Evolutionary conservation across 2,888 invertebrate genomes (phyloP).

Genomic region (Diaprepes abbreviatus): DNA sequence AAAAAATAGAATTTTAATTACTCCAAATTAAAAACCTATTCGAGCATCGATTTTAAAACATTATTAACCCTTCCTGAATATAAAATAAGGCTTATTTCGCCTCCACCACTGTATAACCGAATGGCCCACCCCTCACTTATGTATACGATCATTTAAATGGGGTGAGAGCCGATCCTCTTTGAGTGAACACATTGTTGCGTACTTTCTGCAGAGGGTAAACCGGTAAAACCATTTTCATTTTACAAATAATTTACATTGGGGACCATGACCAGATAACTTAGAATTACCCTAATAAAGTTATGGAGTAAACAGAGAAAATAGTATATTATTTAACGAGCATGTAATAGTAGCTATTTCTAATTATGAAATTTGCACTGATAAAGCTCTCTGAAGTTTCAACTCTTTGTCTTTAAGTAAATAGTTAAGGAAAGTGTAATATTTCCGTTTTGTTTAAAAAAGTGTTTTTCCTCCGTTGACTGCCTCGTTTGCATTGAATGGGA

Average conservation of each 20-base stretch:
- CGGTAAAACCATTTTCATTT: conserved; percentile 7
- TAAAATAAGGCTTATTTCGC: conserved; percentile 5
- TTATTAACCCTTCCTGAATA: conserved; percentile 5
- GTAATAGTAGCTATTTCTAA: too few relatives aligned
- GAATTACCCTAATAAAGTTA: background rate
- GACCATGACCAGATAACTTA: background rate
- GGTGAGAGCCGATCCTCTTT: conserved; percentile 54
- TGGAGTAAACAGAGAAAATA: background rate
- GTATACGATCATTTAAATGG: conserved; percentile 62
- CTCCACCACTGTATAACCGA: conserved; percentile 27
- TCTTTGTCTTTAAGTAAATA: too few relatives aligned
- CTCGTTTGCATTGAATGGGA: too few relatives aligned
- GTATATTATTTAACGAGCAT: too few relatives aligned
- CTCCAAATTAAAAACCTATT: background rate
- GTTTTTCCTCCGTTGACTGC: too few relatives aligned
- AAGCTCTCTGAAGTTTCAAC: too few relatives aligned
- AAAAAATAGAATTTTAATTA: background rate
- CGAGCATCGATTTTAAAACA: background rate
- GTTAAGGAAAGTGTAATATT: too few relatives aligned
- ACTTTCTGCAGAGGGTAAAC: conserved; percentile 1
- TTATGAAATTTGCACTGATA: too few relatives aligned
- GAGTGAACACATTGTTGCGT: conserved; percentile 14
- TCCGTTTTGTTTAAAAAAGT: too few relatives aligned
- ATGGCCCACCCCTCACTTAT: conserved; percentile 45
- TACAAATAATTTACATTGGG: background rate